Evolutionary conservation across 2,888 invertebrate species (phyloP).

Genomic region (Andrena marginata): DNA sequence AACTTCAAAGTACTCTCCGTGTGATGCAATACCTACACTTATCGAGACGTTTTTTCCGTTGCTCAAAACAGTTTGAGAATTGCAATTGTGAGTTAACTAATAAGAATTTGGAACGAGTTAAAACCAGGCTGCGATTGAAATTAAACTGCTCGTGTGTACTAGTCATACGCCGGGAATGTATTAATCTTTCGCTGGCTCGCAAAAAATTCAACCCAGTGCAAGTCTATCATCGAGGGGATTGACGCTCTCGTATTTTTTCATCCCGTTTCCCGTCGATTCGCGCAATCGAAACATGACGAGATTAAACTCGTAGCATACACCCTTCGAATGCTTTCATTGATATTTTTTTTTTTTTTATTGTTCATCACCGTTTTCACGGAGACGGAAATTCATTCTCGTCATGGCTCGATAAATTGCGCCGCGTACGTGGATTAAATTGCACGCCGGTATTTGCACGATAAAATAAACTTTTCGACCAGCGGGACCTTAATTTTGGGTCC

Average conservation of each 20-base stretch:
- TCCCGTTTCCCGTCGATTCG: constrained; percentile 37
- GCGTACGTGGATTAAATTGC: constrained; percentile 49
- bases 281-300: constrained; percentile 45
- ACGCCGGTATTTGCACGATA: constrained; percentile 34
- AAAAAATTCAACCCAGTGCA: constrained; percentile 30
- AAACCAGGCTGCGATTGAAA: too few species aligned
- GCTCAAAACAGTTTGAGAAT: too few species aligned
- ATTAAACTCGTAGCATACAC: constrained; percentile 55
- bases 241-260: constrained; percentile 24
- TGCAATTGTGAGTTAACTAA: too few species aligned
- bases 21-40: too few species aligned
- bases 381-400: constrained; percentile 50
- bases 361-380: constrained; percentile 6
- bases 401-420: constrained; percentile 52
- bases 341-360: constrained; percentile 43
- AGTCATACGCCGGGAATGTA: too few species aligned
- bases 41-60: too few species aligned
- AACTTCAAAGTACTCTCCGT: too few species aligned
- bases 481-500: constrained; percentile 13
- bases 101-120: too few species aligned
- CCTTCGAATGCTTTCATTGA: constrained; percentile 54
- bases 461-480: constrained; percentile 29
- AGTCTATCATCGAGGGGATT: constrained; percentile 36
- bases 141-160: too few species aligned
- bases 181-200: constrained; percentile 28